Conservation (phyloP, 2,113 vertebrate species). For the Donacobius atricapilla region DNA sequence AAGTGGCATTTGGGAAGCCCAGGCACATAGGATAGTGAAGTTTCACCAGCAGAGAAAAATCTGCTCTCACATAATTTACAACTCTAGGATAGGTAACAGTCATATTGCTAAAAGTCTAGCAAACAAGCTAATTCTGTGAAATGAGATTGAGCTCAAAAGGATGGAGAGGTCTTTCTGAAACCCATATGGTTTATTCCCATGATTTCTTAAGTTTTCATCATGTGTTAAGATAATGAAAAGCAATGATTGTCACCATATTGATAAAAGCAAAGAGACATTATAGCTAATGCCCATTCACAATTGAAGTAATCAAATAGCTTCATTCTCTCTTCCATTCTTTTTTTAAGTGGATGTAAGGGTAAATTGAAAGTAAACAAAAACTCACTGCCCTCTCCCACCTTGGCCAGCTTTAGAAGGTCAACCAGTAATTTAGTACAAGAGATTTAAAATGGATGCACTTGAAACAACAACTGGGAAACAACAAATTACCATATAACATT, state of each 20-base stretch:
- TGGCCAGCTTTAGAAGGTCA: background rate
- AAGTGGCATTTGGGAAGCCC: background rate
- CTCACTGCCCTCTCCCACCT: background rate
- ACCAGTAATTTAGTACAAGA: background rate
- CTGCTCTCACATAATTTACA: background rate
- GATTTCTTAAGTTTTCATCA: background rate
- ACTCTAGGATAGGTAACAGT: background rate
- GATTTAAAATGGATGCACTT: background rate
- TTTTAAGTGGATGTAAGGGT: background rate
- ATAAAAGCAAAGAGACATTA: background rate
- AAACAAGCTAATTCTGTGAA: background rate
- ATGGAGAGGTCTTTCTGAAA: background rate
- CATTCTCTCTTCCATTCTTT: background rate
- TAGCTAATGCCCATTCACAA: background rate
- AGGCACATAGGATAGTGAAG: background rate
- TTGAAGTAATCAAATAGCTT: background rate
- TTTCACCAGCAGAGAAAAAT: background rate
- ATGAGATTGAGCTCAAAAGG: background rate
- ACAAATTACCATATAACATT: background rate
- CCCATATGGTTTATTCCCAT: fast-evolving
- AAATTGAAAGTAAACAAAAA: background rate
- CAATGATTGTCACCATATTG: background rate
- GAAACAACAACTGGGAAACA: background rate
- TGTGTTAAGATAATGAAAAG: background rate
- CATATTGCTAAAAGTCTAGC: background rate